Evolutionary conservation across 2,113 vertebrate genomes (phyloP), one percentile per base, ranked within the genome.

Genomic region (Calyptommatus sinebrachiatus): DNA sequence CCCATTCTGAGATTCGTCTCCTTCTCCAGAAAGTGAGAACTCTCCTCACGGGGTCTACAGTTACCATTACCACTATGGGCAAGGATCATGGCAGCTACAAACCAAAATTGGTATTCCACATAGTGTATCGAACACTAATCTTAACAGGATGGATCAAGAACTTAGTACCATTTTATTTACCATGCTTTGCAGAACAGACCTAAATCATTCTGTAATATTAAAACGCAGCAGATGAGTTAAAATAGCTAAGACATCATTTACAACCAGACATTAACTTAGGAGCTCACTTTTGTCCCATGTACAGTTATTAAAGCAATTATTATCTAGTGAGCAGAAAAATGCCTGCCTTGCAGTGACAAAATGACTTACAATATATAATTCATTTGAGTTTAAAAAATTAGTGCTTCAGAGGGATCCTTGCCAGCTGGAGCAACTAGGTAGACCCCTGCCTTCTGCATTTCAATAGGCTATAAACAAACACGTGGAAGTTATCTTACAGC

Each of bases 261-360:
- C 84, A 86, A 79, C 78, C 84, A 88, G 26, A 87, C 24, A 60
- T 86, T 91, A 94, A 93, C 91, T 92, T 89, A 84, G 86, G 41
- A 76, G 72, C 87, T 84, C 66, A 84, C 85, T 89, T 81, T 88
- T 83, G 80, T 61, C 88, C 81, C 88, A 88, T 86, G 86, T 86
- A 86, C 86, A 73, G 83, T 79, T 88, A 83, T 79, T 81, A 89
- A 90, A 90, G 84, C 85, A 88, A 77, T 84, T 77, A 83, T 91
- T 78, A 87, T 85, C 76, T 1, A 0, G 77, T 29, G 80, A 80
- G 85, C 86, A 88, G 82, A 28, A 20, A 90, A 63, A 88, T 88
- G 16, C 86, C 87, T 86, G 88, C 89, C 87, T 80, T 71, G 84
- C 78, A 89, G 87, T 84, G 85, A 90, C 67, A 87, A 87, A 70